Evolutionary conservation across 2,113 vertebrate genomes (phyloP).

Genomic region (Pogona vitticeps): DNA sequence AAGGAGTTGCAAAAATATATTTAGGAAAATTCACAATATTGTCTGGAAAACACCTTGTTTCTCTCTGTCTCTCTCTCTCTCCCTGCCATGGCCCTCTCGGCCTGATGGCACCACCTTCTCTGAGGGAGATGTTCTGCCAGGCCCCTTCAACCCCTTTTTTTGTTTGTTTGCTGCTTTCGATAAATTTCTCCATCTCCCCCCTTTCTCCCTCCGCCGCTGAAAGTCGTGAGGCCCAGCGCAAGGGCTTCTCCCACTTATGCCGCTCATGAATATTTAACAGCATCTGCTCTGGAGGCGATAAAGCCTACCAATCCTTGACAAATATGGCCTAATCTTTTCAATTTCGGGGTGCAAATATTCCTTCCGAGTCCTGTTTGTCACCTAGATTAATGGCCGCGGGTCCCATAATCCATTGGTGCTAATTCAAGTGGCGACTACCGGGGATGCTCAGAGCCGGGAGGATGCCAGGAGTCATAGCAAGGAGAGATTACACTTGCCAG

Average conservation of each 20-base stretch:
- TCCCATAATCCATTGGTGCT: slow-evolving; percentile 98
- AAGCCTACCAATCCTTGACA: slow-evolving; percentile 98
- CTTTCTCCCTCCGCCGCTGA: slow-evolving; percentile 70
- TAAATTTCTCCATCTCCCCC: slow-evolving; percentile 36
- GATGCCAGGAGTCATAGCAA: slow-evolving; percentile 83
- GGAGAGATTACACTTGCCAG: slow-evolving; percentile 81
- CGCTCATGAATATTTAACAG: slow-evolving; percentile 99
- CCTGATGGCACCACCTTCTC: neutral
- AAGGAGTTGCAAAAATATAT: neutral
- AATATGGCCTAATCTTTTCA: slow-evolving; percentile 99
- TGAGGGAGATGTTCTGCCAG: neutral
- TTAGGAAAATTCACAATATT: neutral
- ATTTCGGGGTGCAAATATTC: slow-evolving; percentile 99
- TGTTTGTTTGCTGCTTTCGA: slow-evolving; percentile 54
- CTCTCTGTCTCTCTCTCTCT: too few species aligned
- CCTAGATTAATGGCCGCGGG: slow-evolving; percentile 98
- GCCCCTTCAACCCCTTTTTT: slow-evolving; percentile 4
- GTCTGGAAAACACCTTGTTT: neutral
- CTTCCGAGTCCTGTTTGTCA: slow-evolving; percentile 99
- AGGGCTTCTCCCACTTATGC: slow-evolving; percentile 84
- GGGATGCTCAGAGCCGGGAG: slow-evolving; percentile 79
- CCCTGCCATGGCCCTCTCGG: neutral
- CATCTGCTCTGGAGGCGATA: slow-evolving; percentile 91
- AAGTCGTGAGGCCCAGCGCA: slow-evolving; percentile 79
- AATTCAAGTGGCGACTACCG: slow-evolving; percentile 97